Percentiles rank a stretch among this genome's conserved stretches.
phyloP scores from a whole-genome alignment of 2,888 invertebrate genomes.

The Mechanitis messenoides region DNA sequence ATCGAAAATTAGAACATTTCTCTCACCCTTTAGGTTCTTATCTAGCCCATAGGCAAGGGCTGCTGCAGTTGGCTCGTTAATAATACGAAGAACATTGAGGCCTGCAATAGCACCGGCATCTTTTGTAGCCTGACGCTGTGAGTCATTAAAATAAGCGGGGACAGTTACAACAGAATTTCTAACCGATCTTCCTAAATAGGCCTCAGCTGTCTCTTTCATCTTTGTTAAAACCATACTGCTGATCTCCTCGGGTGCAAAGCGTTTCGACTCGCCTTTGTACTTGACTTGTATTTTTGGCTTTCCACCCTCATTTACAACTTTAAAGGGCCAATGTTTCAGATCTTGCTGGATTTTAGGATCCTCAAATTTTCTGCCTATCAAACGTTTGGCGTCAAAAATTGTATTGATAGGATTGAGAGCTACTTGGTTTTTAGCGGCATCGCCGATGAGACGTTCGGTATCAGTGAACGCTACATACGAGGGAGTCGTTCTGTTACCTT shows the following conservation, averaged over 20 bases:
- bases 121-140: conserved; percentile 86
- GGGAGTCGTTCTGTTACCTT: conserved; percentile 83
- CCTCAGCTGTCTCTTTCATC: conserved; percentile 81
- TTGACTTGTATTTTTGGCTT: conserved; percentile 82
- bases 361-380: conserved; percentile 86
- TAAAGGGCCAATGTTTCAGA: conserved; percentile 90
- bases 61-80: conserved; percentile 89
- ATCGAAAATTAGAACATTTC: conserved; percentile 80
- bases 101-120: conserved; percentile 87
- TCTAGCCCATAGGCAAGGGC: conserved; percentile 83
- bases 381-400: conserved; percentile 87
- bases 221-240: conserved; percentile 80
- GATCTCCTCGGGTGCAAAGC: conserved; percentile 82
- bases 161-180: conserved; percentile 86
- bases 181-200: conserved; percentile 80
- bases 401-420: conserved; percentile 85
- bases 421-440: conserved; percentile 83
- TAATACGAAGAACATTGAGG: conserved; percentile 86
- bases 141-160: conserved; percentile 86
- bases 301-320: conserved; percentile 78
- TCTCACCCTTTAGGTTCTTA: conserved; percentile 79
- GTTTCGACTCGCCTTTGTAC: conserved; percentile 78
- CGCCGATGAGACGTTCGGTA: conserved; percentile 78
- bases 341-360: conserved; percentile 86
- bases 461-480: conserved; percentile 85